Base-by-base conservation (phyloP, 2,797 vertebrate species). In the Dendrocincla fuliginosa region DNA sequence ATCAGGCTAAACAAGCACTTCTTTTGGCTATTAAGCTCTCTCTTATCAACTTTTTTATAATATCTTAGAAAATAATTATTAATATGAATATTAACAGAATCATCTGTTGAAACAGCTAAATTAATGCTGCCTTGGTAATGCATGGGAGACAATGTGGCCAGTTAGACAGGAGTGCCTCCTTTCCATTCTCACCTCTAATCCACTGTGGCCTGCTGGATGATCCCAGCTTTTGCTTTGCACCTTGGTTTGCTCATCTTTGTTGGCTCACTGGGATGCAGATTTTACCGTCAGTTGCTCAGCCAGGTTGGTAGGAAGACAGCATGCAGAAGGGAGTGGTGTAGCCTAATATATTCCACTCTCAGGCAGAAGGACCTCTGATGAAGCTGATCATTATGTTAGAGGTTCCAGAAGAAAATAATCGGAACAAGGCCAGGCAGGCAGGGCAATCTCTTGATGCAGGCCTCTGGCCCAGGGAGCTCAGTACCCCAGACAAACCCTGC, bases 201-300 rank as follows among this genome's bases (percentile, higher is more conserved):
- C 33, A n/a, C 49, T 16, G 47, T 13, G 39, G n/a, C 25, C 57
- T 59, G 52, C 33, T 63, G 19, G 71, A 42, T 6, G 17, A 80
- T 44, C 61, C 47, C 70, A 63, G 20, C 33, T 65, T 65, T 16
- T 46, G 57, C 79, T 89, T 35, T 89, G 30, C 37, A 14, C 42
- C 49, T 85, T 19, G 35, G 13, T 32, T 77, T 65, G 63, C 46
- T 89, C 41, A 19, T 33, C 50, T 76, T 28, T 25, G 44, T 22
- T 3, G 2, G 5, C 64, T 89, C 68, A 22, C 75, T 44, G 69
- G 33, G 68, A 92, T 67, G 52, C 44, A 81, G 61, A 55, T 52
- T 47, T 59, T 63, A 15, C 49, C n/a, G 25, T 33, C 61, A 49
- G 39, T 35, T 50, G 64, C 30, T 71, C 0, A 0, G 33, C 49